phyloP scores from a whole-genome alignment of 2,113 vertebrate genomes.

The human region DNA sequence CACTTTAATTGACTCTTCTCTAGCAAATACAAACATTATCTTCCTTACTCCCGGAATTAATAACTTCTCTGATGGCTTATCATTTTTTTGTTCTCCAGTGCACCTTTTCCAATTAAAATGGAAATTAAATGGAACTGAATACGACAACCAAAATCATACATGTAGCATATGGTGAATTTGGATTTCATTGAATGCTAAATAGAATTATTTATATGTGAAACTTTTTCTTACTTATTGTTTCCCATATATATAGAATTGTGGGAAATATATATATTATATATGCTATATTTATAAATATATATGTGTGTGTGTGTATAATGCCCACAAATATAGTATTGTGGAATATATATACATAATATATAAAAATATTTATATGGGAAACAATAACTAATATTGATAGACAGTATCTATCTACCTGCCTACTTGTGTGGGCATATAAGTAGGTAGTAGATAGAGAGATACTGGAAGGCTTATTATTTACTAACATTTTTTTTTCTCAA shows the following conservation, averaged over 20 bases:
- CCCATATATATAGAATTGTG: not conserved
- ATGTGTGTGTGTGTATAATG: too few relatives aligned
- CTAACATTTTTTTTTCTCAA: not conserved
- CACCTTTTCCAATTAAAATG: slow-evolving; percentile 77
- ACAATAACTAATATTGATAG: too few relatives aligned
- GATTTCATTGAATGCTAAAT: slow-evolving; percentile 19
- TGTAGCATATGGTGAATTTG: slow-evolving; percentile 39
- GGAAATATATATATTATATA: too few relatives aligned
- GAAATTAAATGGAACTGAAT: slow-evolving; percentile 71
- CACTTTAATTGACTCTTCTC: slow-evolving; percentile 76
- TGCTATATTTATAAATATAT: too few relatives aligned
- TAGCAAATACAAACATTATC: slow-evolving; percentile 78
- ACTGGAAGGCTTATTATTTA: not conserved
- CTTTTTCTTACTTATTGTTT: not conserved
- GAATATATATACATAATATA: too few relatives aligned
- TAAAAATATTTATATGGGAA: too few relatives aligned
- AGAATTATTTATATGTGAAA: not conserved
- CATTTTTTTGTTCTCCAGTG: slow-evolving; percentile 73
- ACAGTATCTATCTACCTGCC: too few relatives aligned
- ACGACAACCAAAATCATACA: slow-evolving; percentile 52
- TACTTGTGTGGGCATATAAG: not conserved
- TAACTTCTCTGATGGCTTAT: slow-evolving; percentile 75
- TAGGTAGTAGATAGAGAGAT: not conserved
- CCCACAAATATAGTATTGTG: too few relatives aligned
- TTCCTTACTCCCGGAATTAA: slow-evolving; percentile 72